Evolutionary conservation across 2,113 vertebrate species (phyloP), one percentile per base, ranked within the genome.

Genomic region (Chloroceryle aenea): DNA sequence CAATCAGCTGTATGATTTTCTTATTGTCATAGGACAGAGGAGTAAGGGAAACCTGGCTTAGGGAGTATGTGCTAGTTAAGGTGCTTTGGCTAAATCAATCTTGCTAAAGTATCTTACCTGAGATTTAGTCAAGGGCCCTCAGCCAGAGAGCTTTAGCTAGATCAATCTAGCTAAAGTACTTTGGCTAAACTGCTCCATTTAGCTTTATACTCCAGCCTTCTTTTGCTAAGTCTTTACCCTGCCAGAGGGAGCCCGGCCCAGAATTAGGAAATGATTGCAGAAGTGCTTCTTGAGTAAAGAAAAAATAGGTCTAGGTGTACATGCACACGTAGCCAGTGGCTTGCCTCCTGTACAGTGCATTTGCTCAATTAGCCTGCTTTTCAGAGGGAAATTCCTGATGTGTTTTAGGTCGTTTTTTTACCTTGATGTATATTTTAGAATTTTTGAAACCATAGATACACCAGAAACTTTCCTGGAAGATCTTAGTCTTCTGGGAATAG

Each of bases 111-210:
- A 76, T 68, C 92, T 96, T 95, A 96, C 71, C 68, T 77, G 89
- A 82, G 90, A 75, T 94, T 96, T 95, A 90, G 83, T 75, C 38
- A 84, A 72, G 85, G 86, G 47, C 36, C 73, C 80, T 78, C 59
- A 86, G 85, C 76, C 93, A 95, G 95, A 91, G 64, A 90, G 87
- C 95, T 95, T 96, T 93, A 90, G 55, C 67, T 56, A 93, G 85
- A 96, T 93, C 59, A 89, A 29, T 63, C n/a, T 78, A 52, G 71
- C 87, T 95, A 52, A 96, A 91, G 66, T 67, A 62, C 82, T 92
- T 95, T 42, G 61, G 63, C 47, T 87, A 84, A 96, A 85, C 75
- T 30, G 3, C 36, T 90, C 52, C 47, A 52, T 82, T 88, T 90
- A 90, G 91, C 59, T 23, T 76, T 66, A 61, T 15, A 76, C n/a